These are phyloP conservation scores for Thinocorus orbignyianus DNA, from an alignment of 2,113 vertebrate genomes.

Conservation along the genomic window DNA sequence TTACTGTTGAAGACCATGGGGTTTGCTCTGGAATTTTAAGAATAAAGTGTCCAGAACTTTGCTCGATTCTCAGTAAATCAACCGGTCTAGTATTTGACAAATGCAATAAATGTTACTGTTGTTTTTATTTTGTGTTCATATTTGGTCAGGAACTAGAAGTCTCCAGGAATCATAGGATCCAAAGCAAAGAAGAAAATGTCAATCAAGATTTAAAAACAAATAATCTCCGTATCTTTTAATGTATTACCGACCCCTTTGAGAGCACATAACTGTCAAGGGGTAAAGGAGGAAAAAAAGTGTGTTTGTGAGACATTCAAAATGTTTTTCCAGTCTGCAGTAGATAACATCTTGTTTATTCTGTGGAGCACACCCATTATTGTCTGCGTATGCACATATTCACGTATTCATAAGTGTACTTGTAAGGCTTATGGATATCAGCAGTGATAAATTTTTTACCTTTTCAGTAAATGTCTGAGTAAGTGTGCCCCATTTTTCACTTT, in stretches of 20 bases:
- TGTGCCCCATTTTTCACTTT: neutral
- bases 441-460: neutral
- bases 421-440: neutral
- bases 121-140: neutral
- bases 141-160: neutral
- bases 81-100: neutral
- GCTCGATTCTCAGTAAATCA: neutral
- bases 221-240: neutral
- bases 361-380: neutral
- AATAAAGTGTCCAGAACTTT: neutral
- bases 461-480: neutral
- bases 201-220: neutral
- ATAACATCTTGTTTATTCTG: neutral
- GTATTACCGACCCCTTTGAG: neutral
- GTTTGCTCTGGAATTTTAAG: neutral
- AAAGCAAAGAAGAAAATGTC: neutral
- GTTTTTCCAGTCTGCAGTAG: neutral
- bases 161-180: neutral
- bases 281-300: neutral
- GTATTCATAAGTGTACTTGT: neutral
- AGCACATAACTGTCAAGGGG: neutral
- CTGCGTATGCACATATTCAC: neutral
- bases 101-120: neutral
- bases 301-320: neutral
- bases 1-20: neutral